Evolutionary conservation across 92 coral and sea anemone species (phyloP).

Genomic region (Galaxea fascicularis): DNA sequence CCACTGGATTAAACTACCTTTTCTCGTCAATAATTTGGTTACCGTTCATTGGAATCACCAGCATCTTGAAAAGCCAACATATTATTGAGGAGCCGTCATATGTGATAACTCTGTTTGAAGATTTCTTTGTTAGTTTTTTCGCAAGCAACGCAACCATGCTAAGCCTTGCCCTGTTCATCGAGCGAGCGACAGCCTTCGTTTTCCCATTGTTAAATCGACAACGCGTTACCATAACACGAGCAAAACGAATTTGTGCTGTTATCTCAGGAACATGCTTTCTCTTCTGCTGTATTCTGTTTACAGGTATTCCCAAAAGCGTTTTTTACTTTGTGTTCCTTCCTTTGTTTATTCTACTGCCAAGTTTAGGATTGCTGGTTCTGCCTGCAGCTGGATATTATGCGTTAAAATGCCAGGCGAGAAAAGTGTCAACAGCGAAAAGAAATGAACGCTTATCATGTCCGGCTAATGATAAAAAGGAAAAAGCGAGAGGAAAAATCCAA

Average conservation of each 20-base stretch:
- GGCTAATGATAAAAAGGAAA: background rate
- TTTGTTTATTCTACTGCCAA: slow-evolving; percentile 10
- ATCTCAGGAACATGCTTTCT: slow-evolving; percentile 1
- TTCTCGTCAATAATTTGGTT: slow-evolving; percentile 14
- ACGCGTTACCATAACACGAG: slow-evolving; percentile 9
- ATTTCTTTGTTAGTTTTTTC: slow-evolving; percentile 2
- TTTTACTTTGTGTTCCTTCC: slow-evolving; percentile 10
- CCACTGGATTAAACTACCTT: background rate
- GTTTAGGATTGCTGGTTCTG: background rate
- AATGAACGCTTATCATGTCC: background rate
- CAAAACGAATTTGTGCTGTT: background rate
- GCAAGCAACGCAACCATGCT: slow-evolving; percentile 1
- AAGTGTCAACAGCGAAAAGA: background rate
- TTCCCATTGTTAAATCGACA: slow-evolving; percentile 24
- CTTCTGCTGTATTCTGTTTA: slow-evolving; percentile 25
- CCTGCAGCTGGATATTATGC: background rate
- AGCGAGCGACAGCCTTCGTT: slow-evolving; percentile 35
- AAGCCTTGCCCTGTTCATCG: background rate
- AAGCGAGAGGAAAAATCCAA: slow-evolving; percentile 8
- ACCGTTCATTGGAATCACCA: slow-evolving; percentile 25
- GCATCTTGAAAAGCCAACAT: slow-evolving; percentile 21
- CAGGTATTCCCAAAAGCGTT: slow-evolving; percentile 9
- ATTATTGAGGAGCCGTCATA: background rate
- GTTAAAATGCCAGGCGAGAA: slow-evolving; percentile 13
- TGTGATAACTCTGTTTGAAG: background rate